Evolutionary conservation across 2,113 vertebrate species (phyloP).

Genomic region (Xenus cinereus): DNA sequence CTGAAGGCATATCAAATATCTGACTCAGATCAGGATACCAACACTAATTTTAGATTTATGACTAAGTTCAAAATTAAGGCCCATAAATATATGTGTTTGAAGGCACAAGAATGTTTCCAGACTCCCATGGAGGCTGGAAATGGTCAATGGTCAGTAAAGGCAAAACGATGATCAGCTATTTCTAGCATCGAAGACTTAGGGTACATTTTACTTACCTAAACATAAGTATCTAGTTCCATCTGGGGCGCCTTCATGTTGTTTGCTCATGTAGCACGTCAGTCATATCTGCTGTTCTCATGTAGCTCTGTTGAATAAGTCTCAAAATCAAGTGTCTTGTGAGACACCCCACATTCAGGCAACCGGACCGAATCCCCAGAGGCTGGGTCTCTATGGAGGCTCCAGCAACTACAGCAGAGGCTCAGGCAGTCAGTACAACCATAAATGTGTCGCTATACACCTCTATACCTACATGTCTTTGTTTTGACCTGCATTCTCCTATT

Average conservation of each 20-base stretch:
- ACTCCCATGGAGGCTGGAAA: neutral
- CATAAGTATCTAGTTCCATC: neutral
- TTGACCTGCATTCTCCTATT: neutral
- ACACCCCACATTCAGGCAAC: rapidly evolving
- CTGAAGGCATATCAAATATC: neutral
- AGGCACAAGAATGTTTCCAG: neutral
- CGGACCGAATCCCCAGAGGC: neutral
- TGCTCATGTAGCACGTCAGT: neutral
- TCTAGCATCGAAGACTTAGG: neutral
- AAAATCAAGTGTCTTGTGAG: neutral
- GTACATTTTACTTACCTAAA: neutral
- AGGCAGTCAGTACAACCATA: neutral
- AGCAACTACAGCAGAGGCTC: neutral
- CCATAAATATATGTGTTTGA: neutral
- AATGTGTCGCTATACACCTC: neutral
- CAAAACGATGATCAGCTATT: rapidly evolving
- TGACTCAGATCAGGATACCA: neutral
- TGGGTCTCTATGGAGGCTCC: neutral
- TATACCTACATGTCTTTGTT: neutral
- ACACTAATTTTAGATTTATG: neutral
- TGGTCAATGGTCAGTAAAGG: neutral
- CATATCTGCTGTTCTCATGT: neutral
- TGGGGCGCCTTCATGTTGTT: neutral
- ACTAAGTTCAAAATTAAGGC: neutral
- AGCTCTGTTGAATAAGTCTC: neutral